Evolutionary conservation across 1,140 invertebrate genomes (phyloP).

Genomic region (Camponotus pennsylvanicus): DNA sequence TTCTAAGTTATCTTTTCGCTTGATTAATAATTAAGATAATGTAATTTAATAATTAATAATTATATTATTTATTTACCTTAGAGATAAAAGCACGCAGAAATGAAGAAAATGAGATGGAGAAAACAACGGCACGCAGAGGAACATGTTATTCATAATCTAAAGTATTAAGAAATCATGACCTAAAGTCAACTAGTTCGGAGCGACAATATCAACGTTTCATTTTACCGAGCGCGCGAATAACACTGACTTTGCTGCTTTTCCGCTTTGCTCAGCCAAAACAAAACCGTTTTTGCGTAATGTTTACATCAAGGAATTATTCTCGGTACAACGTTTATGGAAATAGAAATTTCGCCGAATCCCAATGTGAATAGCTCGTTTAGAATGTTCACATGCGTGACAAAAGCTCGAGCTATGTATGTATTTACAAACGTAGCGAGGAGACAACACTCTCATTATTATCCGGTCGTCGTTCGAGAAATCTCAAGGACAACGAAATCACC

Average conservation of each 20-base stretch:
- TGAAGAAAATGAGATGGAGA: background rate
- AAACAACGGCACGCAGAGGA: slow-evolving; percentile 2
- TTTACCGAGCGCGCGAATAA: background rate
- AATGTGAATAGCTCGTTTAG: slow-evolving; percentile 45
- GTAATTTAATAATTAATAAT: too few relatives aligned
- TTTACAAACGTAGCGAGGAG: background rate
- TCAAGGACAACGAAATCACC: slow-evolving; percentile 40
- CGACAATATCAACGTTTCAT: slow-evolving; percentile 24
- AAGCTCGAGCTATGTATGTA: background rate
- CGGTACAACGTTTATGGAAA: background rate
- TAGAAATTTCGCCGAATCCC: slow-evolving; percentile 34
- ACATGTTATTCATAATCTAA: slow-evolving; percentile 2
- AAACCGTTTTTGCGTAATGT: slow-evolving; percentile 57
- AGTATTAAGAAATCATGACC: slow-evolving; percentile 38
- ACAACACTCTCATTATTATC: slow-evolving; percentile 27
- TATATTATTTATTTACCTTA: too few relatives aligned
- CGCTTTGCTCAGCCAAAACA: background rate
- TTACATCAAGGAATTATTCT: slow-evolving; percentile 43
- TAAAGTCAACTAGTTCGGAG: slow-evolving; percentile 26
- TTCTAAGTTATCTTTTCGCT: background rate
- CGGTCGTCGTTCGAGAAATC: slow-evolving; percentile 20
- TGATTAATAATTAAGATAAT: background rate
- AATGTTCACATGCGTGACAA: slow-evolving; percentile 38
- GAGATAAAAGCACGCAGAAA: too few relatives aligned
- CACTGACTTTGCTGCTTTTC: slow-evolving; percentile 36